Evolutionary conservation across 2,797 vertebrate genomes (phyloP), one percentile per base, ranked within the genome.

Genomic region (Takifugu ocellatus): DNA sequence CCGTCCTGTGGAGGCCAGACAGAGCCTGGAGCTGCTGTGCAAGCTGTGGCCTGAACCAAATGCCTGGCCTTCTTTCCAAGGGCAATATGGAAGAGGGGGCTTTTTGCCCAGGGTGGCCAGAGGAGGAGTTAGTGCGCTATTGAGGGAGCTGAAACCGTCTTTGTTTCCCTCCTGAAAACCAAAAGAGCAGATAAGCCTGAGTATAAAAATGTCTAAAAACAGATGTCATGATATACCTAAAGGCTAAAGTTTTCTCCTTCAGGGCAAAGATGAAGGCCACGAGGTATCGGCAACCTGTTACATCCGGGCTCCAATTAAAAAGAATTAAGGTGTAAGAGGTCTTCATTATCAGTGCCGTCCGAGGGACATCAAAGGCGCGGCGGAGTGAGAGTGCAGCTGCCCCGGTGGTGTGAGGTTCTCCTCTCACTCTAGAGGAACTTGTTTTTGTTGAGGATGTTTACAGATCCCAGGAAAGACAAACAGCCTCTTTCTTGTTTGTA

Each of bases 381-480:
- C 56, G 76, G 74, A 91, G 89, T 90, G 91, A 92, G 90, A 91
- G 84, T 84, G 70, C 91, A 91, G 90, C 90, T 91, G 90, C 82
- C 83, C 79, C 63, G 48, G 78, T 24, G 88, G 91, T 90, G 90
- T 83, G 88, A 91, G 79, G 86, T 90, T 91, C 80, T 87, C 81
- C 70, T 85, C 81, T 84, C 71, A 70, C 85, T 87, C 84, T 79
- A 64, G 74, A 86, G 81, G 75, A 86, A 72, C 79, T 75, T 87
- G 87, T 90, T 92, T 92, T 89, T 89, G 87, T 87, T 78, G 84
- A 90, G 87, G 87, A 91, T 91, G 90, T 92, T 92, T 92, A 91
- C 91, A 65, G 80, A 91, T 91, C 89, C 85, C 88, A 85, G 85
- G 80, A 84, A 90, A 91, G 88, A 90, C 91, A 92, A 92, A 92